Evolutionary conservation across 2,888 invertebrate genomes (phyloP).

Genomic region (Clitarchus hookeri): DNA sequence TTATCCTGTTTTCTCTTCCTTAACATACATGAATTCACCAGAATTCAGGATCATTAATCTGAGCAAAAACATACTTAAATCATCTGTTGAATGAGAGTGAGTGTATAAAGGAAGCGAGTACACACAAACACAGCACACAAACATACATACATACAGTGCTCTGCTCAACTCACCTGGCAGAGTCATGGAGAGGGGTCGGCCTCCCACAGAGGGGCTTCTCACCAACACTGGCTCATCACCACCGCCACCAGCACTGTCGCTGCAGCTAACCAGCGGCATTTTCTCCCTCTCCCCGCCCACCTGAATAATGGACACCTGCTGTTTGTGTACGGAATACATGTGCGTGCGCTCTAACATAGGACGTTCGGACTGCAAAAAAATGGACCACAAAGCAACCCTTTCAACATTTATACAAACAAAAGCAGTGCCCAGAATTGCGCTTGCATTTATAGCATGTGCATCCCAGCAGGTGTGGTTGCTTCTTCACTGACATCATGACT

Average conservation of each 20-base stretch:
- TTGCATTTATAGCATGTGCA: neutral
- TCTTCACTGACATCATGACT: neutral
- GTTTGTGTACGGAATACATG: conserved; percentile 74
- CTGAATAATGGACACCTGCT: conserved; percentile 72
- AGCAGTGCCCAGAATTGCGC: conserved; percentile 18
- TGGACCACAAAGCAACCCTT: conserved; percentile 25
- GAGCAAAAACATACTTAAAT: too few species aligned
- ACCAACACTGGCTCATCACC: conserved; percentile 54
- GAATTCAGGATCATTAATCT: too few species aligned
- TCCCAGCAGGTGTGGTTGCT: neutral
- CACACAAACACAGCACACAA: neutral
- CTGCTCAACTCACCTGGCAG: conserved; percentile 50
- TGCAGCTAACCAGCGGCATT: conserved; percentile 25
- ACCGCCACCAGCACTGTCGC: conserved; percentile 42
- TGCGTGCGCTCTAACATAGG: conserved; percentile 68
- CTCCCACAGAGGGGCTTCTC: conserved; percentile 54
- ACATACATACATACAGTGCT: conserved; percentile 45
- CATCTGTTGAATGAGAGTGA: too few species aligned
- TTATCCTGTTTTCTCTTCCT: too few species aligned
- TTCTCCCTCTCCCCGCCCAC: conserved; percentile 54
- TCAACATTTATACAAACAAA: neutral
- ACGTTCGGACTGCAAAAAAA: conserved; percentile 40
- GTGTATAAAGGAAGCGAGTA: too few species aligned
- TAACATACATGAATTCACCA: too few species aligned
- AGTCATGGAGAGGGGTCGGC: conserved; percentile 53